Base-by-base conservation (phyloP, 1,140 invertebrate species). In the Rhynchophorus ferrugineus region DNA sequence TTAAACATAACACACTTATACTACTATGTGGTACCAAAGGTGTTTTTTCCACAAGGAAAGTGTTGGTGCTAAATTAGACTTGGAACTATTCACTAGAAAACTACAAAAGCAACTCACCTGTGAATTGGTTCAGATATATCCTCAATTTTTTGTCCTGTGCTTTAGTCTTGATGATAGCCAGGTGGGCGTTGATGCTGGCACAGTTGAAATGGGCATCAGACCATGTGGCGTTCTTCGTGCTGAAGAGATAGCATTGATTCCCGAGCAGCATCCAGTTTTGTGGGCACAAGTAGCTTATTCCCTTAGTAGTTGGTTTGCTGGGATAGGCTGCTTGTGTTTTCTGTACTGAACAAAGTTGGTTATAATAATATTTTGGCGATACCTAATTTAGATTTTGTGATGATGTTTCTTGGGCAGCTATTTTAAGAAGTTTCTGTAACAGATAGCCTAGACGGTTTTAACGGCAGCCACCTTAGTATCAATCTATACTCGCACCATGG, bases 251-350 rank as follows among this genome's bases (percentile, higher is more conserved):
- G 22, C 53, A 55, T 13, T 55, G 29, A 11, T 45, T 55, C n/a
- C 53, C 53, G 5, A 55, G n/a, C 2, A 44, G 21, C 47, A 55
- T 55, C 53, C 53, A 55, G 19, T 55, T 55, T 49, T 55, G 53
- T 9, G 45, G 53, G 20, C 53, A 55, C 36, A 55, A 49, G 35
- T 55, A 44, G 14, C 34, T 49, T 2, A 55, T 47, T 1, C 38
- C 36, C 3, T 41, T 36, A 3, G 42, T n/a, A 2, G 18, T 44
- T 17, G 22, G 21, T 1, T 35, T n/a, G 33, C 38, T 39, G 6
- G 34, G 46, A 18, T 34, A 29, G 33, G 34, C 44, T 19, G 44
- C n/a, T n/a, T 36, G 35, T 9, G 44, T 17, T 19, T 47, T 21
- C 44, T 47, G 44, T 47, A 47, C 44, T 47, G n/a, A 47, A 47